phyloP scores from a whole-genome alignment of 2,113 vertebrate species.

The Callocephalon fimbriatum region DNA sequence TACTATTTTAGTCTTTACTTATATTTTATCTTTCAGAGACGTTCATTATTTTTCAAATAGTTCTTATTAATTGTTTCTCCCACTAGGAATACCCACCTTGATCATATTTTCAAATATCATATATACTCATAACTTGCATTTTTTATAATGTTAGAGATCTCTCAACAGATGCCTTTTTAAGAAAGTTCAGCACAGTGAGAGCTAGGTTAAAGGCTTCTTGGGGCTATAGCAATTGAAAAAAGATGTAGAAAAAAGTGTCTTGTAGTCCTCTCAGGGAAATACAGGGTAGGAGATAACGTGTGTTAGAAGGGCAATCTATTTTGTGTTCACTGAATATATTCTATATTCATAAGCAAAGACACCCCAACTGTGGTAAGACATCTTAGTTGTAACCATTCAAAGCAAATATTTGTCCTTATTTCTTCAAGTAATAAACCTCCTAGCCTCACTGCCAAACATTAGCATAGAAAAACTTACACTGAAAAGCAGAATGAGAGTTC shows the following conservation, averaged over 20 bases:
- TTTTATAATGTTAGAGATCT: neutral
- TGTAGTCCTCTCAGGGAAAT: neutral
- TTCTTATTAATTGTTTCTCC: neutral
- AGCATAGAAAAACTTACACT: neutral
- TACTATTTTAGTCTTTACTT: neutral
- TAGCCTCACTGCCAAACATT: conserved; percentile 15
- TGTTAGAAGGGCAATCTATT: conserved; percentile 14
- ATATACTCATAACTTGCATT: neutral
- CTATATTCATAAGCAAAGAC: conserved; percentile 37
- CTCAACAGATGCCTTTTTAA: neutral
- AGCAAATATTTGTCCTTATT: conserved; percentile 63
- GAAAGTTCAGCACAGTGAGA: neutral
- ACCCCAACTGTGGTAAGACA: conserved; percentile 43
- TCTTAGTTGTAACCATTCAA: conserved; percentile 56
- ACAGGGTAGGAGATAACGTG: neutral
- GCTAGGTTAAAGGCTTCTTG: neutral
- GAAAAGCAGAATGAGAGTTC: neutral
- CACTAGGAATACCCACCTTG: neutral
- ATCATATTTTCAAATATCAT: neutral
- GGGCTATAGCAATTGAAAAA: neutral
- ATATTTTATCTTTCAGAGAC: neutral
- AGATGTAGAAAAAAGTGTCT: neutral
- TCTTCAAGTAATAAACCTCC: conserved; percentile 37
- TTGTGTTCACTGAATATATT: conserved; percentile 32
- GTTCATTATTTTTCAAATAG: neutral